phyloP scores from a whole-genome alignment of 2,888 invertebrate species.

The Cryptocephalus primarius region DNA sequence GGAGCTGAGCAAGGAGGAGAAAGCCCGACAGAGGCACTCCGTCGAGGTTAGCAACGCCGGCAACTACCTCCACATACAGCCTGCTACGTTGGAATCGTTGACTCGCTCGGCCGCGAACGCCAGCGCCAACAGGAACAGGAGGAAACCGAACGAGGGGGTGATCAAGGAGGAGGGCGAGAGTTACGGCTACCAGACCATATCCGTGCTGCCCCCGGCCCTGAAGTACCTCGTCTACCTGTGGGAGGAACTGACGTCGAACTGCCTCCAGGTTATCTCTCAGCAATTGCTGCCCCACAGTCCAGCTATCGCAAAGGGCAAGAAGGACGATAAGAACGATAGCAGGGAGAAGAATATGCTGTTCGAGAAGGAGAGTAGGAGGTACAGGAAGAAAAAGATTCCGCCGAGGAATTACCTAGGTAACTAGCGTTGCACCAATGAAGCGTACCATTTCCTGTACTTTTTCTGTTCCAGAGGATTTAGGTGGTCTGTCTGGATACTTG shows the following conservation, averaged over 20 bases:
- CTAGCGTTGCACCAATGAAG: not conserved
- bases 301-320: conserved; percentile 25
- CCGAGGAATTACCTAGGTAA: conserved; percentile 32
- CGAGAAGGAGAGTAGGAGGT: conserved; percentile 42
- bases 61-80: conserved; percentile 67
- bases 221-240: conserved; percentile 81
- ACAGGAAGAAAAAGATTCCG: conserved; percentile 47
- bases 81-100: conserved; percentile 64
- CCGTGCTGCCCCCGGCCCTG: conserved; percentile 76
- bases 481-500: conserved; percentile 26
- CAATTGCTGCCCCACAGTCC: conserved; percentile 52
- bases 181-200: conserved; percentile 48
- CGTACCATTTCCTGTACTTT: not conserved
- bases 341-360: conserved; percentile 34
- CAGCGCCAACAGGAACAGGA: conserved; percentile 53
- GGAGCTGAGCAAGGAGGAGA: conserved; percentile 46
- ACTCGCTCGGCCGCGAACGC: conserved; percentile 72
- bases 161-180: conserved; percentile 43
- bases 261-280: conserved; percentile 54
- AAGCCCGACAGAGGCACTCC: conserved; percentile 70
- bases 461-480: conserved; percentile 25
- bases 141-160: conserved; percentile 35
- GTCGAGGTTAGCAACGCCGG: conserved; percentile 66
- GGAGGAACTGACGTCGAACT: conserved; percentile 70
- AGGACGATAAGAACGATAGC: conserved; percentile 29